Evolutionary conservation across 2,797 vertebrate species (phyloP), one percentile per base, ranked within the genome.

Genomic region (Anguilla pacifica): DNA sequence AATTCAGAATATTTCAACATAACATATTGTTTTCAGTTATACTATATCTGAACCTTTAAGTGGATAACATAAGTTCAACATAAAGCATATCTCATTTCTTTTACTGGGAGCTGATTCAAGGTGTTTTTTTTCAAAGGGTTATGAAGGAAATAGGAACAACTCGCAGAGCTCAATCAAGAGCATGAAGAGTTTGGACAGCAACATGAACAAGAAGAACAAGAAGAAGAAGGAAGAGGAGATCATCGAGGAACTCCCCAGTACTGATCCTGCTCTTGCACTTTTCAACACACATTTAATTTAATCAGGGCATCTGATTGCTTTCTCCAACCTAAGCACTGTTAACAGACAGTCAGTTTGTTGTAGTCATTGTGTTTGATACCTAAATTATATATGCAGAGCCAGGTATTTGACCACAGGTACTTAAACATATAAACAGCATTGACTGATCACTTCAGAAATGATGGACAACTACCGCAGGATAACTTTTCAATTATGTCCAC

Each of bases 171-270:
- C 96, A 84, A 96, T 96, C 0, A 97, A 95, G 87, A 96, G 93
- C 2, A 61, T 95, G 84, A 97, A 97, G 72, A 97, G 96, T 85
- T 95, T 97, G 0, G 97, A 98, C 85, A 95, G 96, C 55, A 98
- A 97, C 64, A 94, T 96, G 90, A 96, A 97, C 87, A 91, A 93
- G 88, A 96, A 96, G 89, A 96, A 61, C 0, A 97, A 95, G 88
- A 97, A 97, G 25, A 96, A 96, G 87, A 95, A 95, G 17, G 94
- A 95, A 7, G 92, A 97, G 89, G 93, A 93, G 10, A 94, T 94
- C 0, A 88, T 93, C 70, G 96, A 97, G 53, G 97, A 98, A 84
- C 97, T 96, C 53, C 94, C 95, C 17, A n/a, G 98, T 99, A 95
- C 70, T 57, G 31, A 74, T 28, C 53, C 82, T 49, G 53, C 2